Evolutionary conservation across 2,797 vertebrate species (phyloP), one percentile per base, ranked within the genome.

Genomic region (Sebastiscus albofasciatus): DNA sequence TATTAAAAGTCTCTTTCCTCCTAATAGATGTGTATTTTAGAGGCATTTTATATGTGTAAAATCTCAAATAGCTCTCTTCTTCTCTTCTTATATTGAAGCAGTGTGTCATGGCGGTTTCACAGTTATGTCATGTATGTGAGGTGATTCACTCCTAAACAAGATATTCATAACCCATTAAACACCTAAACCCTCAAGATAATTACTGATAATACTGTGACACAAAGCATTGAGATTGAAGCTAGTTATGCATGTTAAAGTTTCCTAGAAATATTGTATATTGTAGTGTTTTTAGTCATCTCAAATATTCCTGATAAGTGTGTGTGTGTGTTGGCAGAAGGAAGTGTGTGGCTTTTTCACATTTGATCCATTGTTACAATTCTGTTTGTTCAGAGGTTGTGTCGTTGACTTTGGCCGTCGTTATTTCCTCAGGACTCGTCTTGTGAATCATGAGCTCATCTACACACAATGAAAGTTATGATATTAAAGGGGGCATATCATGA

Each of bases 361-460:
- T 54, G 62, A 81, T 75, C 59, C 84, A 81, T 79, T 54, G n/a
- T 54, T 68, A 22, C 13, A 8, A 9, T 34, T 75, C 7, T 72
- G 54, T 78, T 72, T 34, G 72, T 74, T 75, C n/a, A 71, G 70
- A 79, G 27, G 39, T 71, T 49, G n/a, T 52, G 36, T 55, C 52
- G 54, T 78, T 58, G 66, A 36, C 65, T 82, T 64, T 61, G 26
- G 69, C 77, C 2, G 26, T 26, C 60, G 64, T 76, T 54, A 68
- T 77, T 75, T 82, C 64, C 56, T 67, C 34, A 16, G 59, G 67
- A 68, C 26, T 31, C 4, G 12, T 77, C 24, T 33, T 24, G n/a
- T 64, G 49, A 36, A 46, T 76, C 67, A 70, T 33, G 11, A 77
- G 26, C 66, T 82, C 46, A 80, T 73, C 66, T 68, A n/a, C 59